These are phyloP conservation scores for Cheilosia impressa DNA, from an alignment of 2,888 invertebrate species.

Conservation along the genomic window DNA sequence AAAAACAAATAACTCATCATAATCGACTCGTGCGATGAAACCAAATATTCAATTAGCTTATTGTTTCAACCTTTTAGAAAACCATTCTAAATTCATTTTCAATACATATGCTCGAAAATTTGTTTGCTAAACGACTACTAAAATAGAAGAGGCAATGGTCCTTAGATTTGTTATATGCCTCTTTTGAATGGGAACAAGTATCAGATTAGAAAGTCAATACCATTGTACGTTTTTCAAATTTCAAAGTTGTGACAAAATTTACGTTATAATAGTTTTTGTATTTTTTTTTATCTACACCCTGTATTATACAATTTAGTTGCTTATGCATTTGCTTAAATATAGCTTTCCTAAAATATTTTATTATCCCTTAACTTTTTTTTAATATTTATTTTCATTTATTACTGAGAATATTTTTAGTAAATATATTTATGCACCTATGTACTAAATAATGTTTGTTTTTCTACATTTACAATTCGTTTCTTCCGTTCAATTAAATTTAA, in stretches of 20 bases:
- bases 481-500: constrained; percentile 41
- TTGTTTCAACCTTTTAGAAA: constrained; percentile 28
- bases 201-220: constrained; percentile 6
- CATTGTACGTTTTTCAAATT: neutral
- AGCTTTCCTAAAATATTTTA: constrained; percentile 2
- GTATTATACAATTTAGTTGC: constrained; percentile 41
- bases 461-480: constrained; percentile 72
- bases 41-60: constrained; percentile 43
- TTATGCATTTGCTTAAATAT: neutral
- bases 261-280: constrained; percentile 7
- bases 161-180: constrained; percentile 50
- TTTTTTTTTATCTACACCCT: constrained; percentile 57
- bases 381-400: neutral
- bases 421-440: constrained; percentile 12
- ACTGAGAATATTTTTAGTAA: constrained; percentile 17
- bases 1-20: constrained; percentile 5
- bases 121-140: constrained; percentile 7
- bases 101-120: neutral
- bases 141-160: constrained; percentile 61
- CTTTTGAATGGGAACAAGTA: constrained; percentile 8
- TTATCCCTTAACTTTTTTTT: constrained; percentile 3
- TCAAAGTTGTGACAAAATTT: constrained; percentile 18
- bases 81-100: constrained; percentile 5
- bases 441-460: constrained; percentile 7
- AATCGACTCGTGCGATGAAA: constrained; percentile 58